Conservation (phyloP, 35 echinoderm and acorn worm species). For the Anneissia japonica region DNA sequence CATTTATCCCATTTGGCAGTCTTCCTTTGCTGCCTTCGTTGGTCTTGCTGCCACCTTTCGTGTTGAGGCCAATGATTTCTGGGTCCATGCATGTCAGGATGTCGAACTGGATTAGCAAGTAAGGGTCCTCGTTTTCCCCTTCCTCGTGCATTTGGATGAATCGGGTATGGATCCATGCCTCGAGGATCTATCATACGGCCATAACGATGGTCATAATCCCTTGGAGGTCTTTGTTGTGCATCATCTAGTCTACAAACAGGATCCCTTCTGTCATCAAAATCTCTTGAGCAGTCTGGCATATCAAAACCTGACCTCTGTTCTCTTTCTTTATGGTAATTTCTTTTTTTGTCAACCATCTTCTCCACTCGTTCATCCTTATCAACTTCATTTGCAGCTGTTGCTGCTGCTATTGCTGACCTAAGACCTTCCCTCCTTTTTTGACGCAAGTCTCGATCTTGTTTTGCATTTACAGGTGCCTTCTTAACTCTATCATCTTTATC, state of each 20-base stretch:
- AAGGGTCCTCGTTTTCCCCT: background rate
- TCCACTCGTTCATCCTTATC: background rate
- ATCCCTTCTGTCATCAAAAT: no score
- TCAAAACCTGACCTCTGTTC: background rate
- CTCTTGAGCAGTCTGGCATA: background rate
- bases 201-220: background rate
- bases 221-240: background rate
- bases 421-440: conserved; percentile 3
- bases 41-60: background rate
- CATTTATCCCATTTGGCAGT: background rate
- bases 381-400: conserved; percentile 6
- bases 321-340: background rate
- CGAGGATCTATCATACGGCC: no score
- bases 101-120: background rate
- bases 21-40: background rate
- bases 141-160: background rate
- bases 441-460: background rate
- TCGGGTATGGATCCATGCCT: background rate
- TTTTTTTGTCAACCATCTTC: background rate
- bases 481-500: background rate
- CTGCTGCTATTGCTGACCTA: background rate
- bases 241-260: no score
- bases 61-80: background rate
- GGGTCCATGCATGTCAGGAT: background rate
- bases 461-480: background rate